Percentiles rank a stretch among this genome's conserved stretches.
These are phyloP conservation scores for Cynocephalus volans DNA, from an alignment of 2,113 vertebrate species.

Conservation along the genomic window DNA sequence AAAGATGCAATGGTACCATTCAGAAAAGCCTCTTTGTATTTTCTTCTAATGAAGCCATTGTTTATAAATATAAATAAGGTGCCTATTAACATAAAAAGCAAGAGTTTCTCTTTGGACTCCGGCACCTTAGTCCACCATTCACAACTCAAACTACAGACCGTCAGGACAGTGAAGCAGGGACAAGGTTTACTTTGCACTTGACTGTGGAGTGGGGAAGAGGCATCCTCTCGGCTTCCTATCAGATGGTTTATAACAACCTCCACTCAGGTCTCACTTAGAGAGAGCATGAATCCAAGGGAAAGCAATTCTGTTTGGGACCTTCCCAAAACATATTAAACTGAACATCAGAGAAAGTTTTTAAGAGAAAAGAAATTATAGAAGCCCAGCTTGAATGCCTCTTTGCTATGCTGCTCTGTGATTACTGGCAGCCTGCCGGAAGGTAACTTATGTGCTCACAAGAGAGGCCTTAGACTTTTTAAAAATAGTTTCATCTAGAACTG, in stretches of 20 bases:
- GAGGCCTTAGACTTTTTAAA: slow-evolving; percentile 37
- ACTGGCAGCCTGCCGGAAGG: neutral
- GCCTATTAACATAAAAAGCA: neutral
- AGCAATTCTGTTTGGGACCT: slow-evolving; percentile 32
- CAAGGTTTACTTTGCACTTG: rapidly evolving
- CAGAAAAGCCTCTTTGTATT: neutral
- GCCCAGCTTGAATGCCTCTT: neutral
- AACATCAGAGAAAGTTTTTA: slow-evolving; percentile 36
- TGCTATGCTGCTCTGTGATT: neutral
- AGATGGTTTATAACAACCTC: slow-evolving; percentile 67
- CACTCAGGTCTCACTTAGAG: slow-evolving; percentile 44
- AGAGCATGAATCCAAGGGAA: neutral
- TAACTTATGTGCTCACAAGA: neutral
- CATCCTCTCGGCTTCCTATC: neutral
- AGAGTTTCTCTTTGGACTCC: neutral
- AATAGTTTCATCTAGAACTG: slow-evolving; percentile 21
- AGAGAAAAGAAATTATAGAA: slow-evolving; percentile 49
- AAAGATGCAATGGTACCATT: neutral
- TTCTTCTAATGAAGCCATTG: neutral
- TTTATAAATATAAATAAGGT: neutral
- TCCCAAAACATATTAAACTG: slow-evolving; percentile 65
- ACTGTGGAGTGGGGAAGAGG: neutral
- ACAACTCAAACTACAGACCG: neutral
- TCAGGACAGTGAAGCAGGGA: neutral
- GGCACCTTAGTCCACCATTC: neutral